Evolutionary conservation across 2,797 vertebrate species (phyloP).

Genomic region (Tadarida brasiliensis): DNA sequence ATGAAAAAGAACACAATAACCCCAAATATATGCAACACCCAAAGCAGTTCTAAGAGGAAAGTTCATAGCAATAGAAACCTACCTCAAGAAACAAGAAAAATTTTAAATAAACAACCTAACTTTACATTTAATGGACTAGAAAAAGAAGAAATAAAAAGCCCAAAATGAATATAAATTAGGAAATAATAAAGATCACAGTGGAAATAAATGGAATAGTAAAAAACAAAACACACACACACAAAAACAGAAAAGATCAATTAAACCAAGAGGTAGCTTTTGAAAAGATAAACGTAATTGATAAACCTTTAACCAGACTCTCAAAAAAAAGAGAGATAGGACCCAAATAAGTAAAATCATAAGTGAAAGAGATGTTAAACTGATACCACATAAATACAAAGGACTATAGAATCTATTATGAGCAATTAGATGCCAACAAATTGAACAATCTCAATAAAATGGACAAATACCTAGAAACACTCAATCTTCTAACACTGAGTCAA

Average conservation of each 20-base stretch:
- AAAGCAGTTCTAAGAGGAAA: neutral
- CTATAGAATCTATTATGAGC: neutral
- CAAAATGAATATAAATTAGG: neutral
- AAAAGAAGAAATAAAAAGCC: neutral
- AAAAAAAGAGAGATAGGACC: neutral
- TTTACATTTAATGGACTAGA: neutral
- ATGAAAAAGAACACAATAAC: neutral
- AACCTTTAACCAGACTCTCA: neutral
- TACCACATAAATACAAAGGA: neutral
- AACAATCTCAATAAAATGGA: neutral
- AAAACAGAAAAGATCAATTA: neutral
- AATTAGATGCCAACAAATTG: neutral
- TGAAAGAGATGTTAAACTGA: neutral
- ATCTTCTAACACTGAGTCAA: neutral
- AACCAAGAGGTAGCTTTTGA: neutral
- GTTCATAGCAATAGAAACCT: neutral
- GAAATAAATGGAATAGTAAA: neutral
- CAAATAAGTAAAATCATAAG: neutral
- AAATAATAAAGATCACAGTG: neutral
- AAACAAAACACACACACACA: too few relatives aligned
- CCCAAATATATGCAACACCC: neutral
- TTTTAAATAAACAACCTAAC: neutral
- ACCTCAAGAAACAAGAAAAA: neutral
- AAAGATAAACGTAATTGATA: neutral
- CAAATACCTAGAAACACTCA: neutral